A percentile compares a stretch with the other conserved stretches of the same genome.
phyloP scores from a whole-genome alignment of 1,140 invertebrate genomes.

The Asbolus verrucosus region DNA sequence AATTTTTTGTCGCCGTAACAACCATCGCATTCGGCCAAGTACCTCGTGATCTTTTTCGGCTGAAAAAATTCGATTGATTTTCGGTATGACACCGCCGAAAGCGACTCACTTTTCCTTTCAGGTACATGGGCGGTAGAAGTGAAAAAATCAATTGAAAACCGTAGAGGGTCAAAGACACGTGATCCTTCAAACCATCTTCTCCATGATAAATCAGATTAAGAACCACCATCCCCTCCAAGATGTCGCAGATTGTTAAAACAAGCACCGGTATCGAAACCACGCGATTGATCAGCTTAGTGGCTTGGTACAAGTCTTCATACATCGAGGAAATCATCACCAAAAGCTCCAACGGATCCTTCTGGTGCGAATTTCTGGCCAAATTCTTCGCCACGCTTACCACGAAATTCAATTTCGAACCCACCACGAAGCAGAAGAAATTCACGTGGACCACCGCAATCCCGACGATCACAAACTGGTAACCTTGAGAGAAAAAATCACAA shows the following conservation, averaged over 20 bases:
- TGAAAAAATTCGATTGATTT: background rate
- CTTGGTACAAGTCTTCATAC: background rate
- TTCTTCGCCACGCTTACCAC: background rate
- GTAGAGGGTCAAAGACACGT: background rate
- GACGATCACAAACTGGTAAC: slow-evolving; percentile 9
- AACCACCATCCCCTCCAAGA: background rate
- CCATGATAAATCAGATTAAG: slow-evolving; percentile 3
- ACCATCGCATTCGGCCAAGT: background rate
- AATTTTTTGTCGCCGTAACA: slow-evolving; percentile 4
- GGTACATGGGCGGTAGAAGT: slow-evolving; percentile 4
- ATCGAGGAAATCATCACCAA: slow-evolving; percentile 1
- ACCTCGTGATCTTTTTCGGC: background rate
- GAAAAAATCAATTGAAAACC: background rate
- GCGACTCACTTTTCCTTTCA: slow-evolving; percentile 2
- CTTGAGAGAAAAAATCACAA: slow-evolving; percentile 9
- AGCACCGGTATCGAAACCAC: slow-evolving; percentile 9
- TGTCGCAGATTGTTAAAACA: background rate
- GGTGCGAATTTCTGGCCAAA: background rate
- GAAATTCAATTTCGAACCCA: slow-evolving; percentile 1
- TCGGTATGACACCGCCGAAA: too few species aligned
- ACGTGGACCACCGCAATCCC: background rate
- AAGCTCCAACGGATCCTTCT: background rate
- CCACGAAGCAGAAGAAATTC: slow-evolving; percentile 3
- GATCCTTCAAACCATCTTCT: background rate
- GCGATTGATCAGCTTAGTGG: slow-evolving; percentile 2